These are phyloP conservation scores for Montipora capricornis DNA, from an alignment of 64 coral and sea anemone species.

Conservation along the genomic window DNA sequence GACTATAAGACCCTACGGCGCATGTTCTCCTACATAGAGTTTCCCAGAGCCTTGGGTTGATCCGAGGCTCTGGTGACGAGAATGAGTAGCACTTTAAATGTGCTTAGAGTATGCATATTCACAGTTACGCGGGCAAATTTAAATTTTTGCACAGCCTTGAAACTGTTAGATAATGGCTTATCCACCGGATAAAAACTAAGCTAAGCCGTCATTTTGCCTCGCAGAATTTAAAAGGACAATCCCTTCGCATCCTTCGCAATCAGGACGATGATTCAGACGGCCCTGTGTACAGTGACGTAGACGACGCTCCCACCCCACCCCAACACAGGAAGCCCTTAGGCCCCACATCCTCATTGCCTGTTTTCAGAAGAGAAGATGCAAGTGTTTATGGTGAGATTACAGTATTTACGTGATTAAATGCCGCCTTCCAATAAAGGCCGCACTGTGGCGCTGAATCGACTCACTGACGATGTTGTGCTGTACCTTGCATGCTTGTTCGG, in stretches of 20 bases:
- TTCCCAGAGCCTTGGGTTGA: no score
- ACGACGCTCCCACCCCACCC: slow-evolving; percentile 75
- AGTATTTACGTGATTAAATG: background rate
- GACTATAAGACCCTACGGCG: no score
- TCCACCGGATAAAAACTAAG: background rate
- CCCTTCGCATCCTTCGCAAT: background rate
- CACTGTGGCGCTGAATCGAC: no score
- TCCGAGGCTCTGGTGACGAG: no score
- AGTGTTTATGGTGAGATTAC: slow-evolving; percentile 51
- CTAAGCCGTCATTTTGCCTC: background rate
- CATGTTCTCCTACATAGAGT: no score
- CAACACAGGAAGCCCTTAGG: slow-evolving; percentile 52
- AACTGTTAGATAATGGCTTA: background rate
- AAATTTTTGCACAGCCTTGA: no score
- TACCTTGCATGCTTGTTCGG: no score
- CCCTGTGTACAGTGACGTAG: slow-evolving; percentile 81
- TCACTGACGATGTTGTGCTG: no score
- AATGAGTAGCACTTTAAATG: no score
- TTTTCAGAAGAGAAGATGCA: background rate
- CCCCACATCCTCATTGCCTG: slow-evolving; percentile 19
- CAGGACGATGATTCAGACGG: slow-evolving; percentile 54
- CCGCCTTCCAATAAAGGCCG: no score
- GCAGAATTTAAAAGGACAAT: slow-evolving; percentile 19
- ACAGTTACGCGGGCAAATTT: no score
- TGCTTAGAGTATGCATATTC: no score